phyloP scores from a whole-genome alignment of 2,113 vertebrate genomes.

The Rhodinocichla rosea region DNA sequence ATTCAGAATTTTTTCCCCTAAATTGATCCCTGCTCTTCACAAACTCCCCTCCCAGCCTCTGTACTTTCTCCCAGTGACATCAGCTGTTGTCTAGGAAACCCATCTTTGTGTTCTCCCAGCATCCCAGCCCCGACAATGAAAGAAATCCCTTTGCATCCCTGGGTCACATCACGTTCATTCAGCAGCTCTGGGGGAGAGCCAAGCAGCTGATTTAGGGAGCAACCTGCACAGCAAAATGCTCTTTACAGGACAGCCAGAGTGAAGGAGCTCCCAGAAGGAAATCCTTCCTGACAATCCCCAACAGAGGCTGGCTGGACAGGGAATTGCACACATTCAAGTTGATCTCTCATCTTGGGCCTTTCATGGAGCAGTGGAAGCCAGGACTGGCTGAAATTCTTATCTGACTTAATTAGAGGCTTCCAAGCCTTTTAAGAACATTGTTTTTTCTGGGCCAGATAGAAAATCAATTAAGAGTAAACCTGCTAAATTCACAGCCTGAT shows the following conservation, averaged over 20 bases:
- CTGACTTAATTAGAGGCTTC: neutral
- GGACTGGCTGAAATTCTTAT: neutral
- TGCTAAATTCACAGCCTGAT: neutral
- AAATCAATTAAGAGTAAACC: neutral
- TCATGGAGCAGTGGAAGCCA: neutral
- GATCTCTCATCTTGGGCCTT: neutral
- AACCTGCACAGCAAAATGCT: neutral
- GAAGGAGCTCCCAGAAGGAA: neutral
- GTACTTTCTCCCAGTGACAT: neutral
- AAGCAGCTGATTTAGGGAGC: neutral
- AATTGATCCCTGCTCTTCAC: neutral
- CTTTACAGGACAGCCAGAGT: neutral
- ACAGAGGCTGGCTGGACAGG: neutral
- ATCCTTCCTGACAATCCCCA: neutral
- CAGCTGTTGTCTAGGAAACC: constrained; percentile 52
- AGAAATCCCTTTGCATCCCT: constrained; percentile 54
- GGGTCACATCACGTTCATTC: constrained; percentile 25
- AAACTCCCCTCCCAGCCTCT: constrained; percentile 1
- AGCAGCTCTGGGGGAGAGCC: neutral
- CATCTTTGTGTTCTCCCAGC: neutral
- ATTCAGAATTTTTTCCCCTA: neutral
- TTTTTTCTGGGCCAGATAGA: neutral
- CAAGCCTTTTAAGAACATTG: neutral
- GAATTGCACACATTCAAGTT: neutral
- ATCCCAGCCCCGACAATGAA: neutral